phyloP scores from a whole-genome alignment of 2,113 vertebrate species.

The Callorhinus ursinus region DNA sequence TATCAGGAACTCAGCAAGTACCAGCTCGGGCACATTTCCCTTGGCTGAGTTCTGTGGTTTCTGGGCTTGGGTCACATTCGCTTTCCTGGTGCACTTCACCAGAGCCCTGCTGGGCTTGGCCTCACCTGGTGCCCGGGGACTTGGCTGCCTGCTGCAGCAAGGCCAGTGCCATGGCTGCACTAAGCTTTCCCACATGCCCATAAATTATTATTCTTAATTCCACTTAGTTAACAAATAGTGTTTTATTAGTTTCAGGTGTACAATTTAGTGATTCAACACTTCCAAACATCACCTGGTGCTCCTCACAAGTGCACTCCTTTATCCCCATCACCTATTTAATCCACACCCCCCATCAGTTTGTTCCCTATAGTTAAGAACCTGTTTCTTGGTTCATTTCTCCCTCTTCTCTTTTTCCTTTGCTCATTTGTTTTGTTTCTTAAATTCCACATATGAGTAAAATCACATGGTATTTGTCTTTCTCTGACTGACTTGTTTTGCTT shows the following conservation, averaged over 20 bases:
- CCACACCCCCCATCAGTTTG: not conserved
- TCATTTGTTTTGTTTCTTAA: not conserved
- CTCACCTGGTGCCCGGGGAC: not conserved
- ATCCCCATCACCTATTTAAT: not conserved
- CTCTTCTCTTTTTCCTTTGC: not conserved
- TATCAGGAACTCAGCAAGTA: constrained; percentile 83
- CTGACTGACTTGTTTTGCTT: not conserved
- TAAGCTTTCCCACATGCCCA: not conserved
- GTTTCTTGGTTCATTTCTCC: not conserved
- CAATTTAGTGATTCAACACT: not conserved
- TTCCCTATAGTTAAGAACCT: not conserved
- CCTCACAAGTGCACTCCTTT: not conserved
- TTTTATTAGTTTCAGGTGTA: not conserved
- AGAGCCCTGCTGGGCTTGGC: not conserved
- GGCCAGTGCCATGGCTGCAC: not conserved
- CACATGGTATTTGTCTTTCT: not conserved
- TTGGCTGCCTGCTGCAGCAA: not conserved
- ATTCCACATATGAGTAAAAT: not conserved
- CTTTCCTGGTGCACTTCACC: not conserved
- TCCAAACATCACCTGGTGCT: not conserved
- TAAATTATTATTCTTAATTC: not conserved
- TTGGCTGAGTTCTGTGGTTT: not conserved
- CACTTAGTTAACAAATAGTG: not conserved
- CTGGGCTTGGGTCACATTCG: not conserved
- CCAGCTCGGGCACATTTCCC: not conserved